These are phyloP conservation scores for Apoda limacodes DNA, from an alignment of 2,888 invertebrate genomes.

Conservation along the genomic window DNA sequence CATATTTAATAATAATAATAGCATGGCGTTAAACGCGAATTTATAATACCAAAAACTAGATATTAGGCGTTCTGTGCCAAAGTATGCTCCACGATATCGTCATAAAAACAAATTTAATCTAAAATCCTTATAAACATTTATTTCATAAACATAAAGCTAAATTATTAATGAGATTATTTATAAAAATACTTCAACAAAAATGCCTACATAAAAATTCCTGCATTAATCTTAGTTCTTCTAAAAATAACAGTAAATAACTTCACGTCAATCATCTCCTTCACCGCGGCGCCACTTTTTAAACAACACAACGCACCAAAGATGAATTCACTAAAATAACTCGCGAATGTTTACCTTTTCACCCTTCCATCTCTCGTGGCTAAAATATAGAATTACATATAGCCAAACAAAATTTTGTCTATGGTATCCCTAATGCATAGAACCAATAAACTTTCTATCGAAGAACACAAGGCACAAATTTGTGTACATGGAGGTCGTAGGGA, in stretches of 20 bases:
- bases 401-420: slow-evolving; percentile 26
- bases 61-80: no score
- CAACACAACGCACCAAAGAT: slow-evolving; percentile 50
- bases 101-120: no score
- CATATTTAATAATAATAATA: no score
- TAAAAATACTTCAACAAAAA: no score
- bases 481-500: slow-evolving; percentile 7
- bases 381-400: slow-evolving; percentile 63
- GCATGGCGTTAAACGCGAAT: no score
- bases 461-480: slow-evolving; percentile 30
- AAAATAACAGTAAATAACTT: slow-evolving; percentile 40
- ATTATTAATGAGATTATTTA: no score
- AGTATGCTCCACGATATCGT: no score
- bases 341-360: slow-evolving; percentile 65
- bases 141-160: no score
- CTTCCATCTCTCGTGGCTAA: slow-evolving; percentile 60
- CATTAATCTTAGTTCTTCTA: no score
- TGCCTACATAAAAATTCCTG: no score
- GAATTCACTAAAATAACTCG: slow-evolving; percentile 64
- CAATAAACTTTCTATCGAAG: slow-evolving; percentile 13
- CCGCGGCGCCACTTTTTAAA: slow-evolving; percentile 59
- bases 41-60: no score
- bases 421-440: slow-evolving; percentile 4
- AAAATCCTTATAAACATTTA: no score
- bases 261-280: slow-evolving; percentile 47